Base-by-base conservation (phyloP, 2,113 vertebrate species). In the Ciconia stormi region DNA sequence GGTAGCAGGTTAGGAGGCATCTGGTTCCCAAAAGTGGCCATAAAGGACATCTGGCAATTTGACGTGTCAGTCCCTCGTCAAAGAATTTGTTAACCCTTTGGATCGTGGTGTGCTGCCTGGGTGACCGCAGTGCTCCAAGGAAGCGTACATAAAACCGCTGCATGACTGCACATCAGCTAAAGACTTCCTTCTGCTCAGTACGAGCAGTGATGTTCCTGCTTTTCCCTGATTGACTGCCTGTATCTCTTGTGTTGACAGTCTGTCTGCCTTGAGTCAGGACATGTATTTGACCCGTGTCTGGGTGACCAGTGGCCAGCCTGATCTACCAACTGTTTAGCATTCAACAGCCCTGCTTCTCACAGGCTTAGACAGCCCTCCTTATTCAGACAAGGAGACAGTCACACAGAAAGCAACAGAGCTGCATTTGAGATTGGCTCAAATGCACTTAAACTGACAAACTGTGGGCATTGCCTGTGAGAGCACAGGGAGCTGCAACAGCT, bases 241-340 rank as follows among this genome's bases (percentile, higher is more conserved):
- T 26, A 9, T 49, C 21, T 62, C 34, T 52, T 15, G 2, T 13
- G 23, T 17, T 55, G n/a, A 4, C 29, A 17, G 25, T 6, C 50
- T 49, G 66, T 25, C 10, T 23, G 6, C 30, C 23, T 27, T 5
- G n/a, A 49, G 56, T 34, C 50, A 7, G 29, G 56, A 32, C 11
- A 4, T 2, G 12, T 18, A 2, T 32, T 44, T 9, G 8, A 21
- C 20, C 32, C 9, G 0, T 20, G n/a, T 10, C 52, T 46, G 44
- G 20, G 5, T 63, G 71, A 34, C 26, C n/a, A 38, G 29, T 7
- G 74, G 27, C 30, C 44, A 58, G 17, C 32, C 65, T 34, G 8
- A 58, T 44, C 32, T 23, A 9, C 49, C 22, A 13, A 1, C 42
- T 67, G 16, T 8, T 67, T 2, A 21, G 25, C 36, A 3, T 53